These are phyloP conservation scores for Drosophila pseudotakahashii DNA, from an alignment of 2,888 invertebrate species.

Conservation along the genomic window DNA sequence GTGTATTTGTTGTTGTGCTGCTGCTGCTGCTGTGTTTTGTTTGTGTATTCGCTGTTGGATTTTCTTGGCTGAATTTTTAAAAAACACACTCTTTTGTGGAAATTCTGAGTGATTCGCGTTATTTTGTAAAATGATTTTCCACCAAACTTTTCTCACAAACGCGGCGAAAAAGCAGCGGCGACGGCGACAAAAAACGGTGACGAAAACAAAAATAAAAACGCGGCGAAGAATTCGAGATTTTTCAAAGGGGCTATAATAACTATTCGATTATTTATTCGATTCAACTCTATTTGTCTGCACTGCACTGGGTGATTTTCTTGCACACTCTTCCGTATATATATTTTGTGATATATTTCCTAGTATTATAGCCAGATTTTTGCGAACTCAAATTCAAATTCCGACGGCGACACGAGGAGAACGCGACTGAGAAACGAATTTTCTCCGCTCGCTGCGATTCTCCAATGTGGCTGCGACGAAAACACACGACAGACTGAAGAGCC, in stretches of 20 bases:
- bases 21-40: slow-evolving; percentile 37
- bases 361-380: slow-evolving; percentile 16
- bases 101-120: slow-evolving; percentile 48
- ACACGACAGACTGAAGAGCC: slow-evolving; percentile 81
- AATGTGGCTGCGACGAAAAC: slow-evolving; percentile 82
- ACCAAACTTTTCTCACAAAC: slow-evolving; percentile 49
- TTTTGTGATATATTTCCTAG: neutral
- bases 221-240: slow-evolving; percentile 42
- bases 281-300: slow-evolving; percentile 39
- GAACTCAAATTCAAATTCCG: slow-evolving; percentile 44
- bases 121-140: slow-evolving; percentile 37
- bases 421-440: slow-evolving; percentile 44
- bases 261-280: neutral
- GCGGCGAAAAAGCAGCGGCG: slow-evolving; percentile 51
- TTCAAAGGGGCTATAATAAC: slow-evolving; percentile 7
- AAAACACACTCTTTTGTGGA: slow-evolving; percentile 13
- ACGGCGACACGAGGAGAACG: slow-evolving; percentile 49
- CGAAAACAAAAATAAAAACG: slow-evolving; percentile 64
- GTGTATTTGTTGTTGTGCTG: slow-evolving; percentile 50
- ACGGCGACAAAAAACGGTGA: slow-evolving; percentile 46
- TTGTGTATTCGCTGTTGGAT: slow-evolving; percentile 22
- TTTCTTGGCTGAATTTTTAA: slow-evolving; percentile 4
- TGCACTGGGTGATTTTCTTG: slow-evolving; percentile 25
- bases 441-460: slow-evolving; percentile 71
- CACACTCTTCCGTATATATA: slow-evolving; percentile 5